A percentile compares a stretch with the other conserved stretches of the same genome.
Conservation (phyloP, 2,797 vertebrate species). For the Phaenicophaeus curvirostris region DNA sequence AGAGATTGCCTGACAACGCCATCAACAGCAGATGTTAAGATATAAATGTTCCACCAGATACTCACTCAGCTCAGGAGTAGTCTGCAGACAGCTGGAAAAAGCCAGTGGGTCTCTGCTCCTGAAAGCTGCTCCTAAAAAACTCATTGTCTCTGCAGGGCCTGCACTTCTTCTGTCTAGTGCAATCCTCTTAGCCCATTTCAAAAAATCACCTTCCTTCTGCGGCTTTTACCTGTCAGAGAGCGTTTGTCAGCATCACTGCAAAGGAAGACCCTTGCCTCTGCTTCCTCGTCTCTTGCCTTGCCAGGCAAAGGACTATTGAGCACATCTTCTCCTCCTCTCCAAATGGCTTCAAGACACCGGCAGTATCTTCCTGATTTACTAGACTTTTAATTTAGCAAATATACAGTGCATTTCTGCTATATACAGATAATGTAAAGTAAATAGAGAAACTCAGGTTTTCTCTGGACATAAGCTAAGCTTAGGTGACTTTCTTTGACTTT, state of each 20-base stretch:
- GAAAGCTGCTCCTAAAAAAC: background rate
- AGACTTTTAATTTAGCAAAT: constrained; percentile 12
- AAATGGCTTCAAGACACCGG: background rate
- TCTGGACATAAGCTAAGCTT: constrained; percentile 23
- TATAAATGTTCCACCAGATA: background rate
- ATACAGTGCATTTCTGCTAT: background rate
- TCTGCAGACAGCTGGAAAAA: background rate
- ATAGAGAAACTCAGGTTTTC: background rate
- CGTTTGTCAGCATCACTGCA: background rate
- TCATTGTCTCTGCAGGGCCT: background rate
- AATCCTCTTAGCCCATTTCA: background rate
- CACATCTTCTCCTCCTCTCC: background rate
- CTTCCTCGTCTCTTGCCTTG: background rate
- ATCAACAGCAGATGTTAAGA: background rate
- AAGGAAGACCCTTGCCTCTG: background rate
- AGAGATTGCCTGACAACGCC: background rate
- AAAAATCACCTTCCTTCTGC: background rate
- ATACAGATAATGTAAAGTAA: background rate
- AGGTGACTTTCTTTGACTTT: background rate
- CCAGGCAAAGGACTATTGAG: background rate
- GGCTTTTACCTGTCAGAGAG: background rate
- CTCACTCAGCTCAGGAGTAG: background rate
- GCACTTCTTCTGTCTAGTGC: background rate
- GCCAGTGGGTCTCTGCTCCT: background rate
- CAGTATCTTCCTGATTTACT: background rate